phyloP scores from a whole-genome alignment of 2,888 invertebrate genomes.

The Tineola bisselliella region DNA sequence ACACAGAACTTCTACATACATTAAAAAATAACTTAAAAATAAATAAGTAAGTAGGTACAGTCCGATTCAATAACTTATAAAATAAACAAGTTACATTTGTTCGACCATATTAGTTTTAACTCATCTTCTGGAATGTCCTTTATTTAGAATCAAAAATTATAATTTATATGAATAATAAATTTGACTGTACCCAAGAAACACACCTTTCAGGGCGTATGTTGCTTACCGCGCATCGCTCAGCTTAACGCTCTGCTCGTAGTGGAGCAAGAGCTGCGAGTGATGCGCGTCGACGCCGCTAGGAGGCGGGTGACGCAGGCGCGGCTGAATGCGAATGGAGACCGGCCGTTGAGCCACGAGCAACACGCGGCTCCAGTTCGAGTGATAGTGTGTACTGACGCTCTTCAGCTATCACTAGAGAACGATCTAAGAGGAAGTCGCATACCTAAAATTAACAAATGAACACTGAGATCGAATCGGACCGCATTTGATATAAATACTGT shows the following conservation, averaged over 20 bases:
- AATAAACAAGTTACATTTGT: too few relatives aligned
- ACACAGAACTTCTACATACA: too few relatives aligned
- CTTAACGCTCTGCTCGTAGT: conserved; percentile 39
- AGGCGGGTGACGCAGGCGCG: conserved; percentile 38
- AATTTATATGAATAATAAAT: too few relatives aligned
- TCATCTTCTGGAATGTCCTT: too few relatives aligned
- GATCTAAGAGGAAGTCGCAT: conserved; percentile 80
- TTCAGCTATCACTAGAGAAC: conserved; percentile 78
- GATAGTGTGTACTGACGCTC: conserved; percentile 87
- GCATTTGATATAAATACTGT: too few relatives aligned
- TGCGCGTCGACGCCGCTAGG: conserved; percentile 60
- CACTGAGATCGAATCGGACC: too few relatives aligned
- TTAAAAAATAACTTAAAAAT: too few relatives aligned
- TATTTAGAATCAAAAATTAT: too few relatives aligned
- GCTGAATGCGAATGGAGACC: conserved; percentile 27
- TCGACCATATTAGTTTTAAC: too few relatives aligned
- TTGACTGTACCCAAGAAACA: neutral
- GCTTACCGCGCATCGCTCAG: conserved; percentile 20
- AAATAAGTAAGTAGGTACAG: too few relatives aligned
- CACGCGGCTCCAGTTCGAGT: conserved; percentile 84
- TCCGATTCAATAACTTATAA: too few relatives aligned
- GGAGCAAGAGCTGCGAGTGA: conserved; percentile 56
- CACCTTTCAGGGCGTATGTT: neutral
- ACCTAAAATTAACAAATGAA: conserved; percentile 35
- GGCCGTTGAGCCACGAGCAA: conserved; percentile 46